Percentiles rank a stretch among this genome's conserved stretches.
Evolutionary conservation across 2,888 invertebrate species (phyloP).

Genomic region (Melolontha melolontha): DNA sequence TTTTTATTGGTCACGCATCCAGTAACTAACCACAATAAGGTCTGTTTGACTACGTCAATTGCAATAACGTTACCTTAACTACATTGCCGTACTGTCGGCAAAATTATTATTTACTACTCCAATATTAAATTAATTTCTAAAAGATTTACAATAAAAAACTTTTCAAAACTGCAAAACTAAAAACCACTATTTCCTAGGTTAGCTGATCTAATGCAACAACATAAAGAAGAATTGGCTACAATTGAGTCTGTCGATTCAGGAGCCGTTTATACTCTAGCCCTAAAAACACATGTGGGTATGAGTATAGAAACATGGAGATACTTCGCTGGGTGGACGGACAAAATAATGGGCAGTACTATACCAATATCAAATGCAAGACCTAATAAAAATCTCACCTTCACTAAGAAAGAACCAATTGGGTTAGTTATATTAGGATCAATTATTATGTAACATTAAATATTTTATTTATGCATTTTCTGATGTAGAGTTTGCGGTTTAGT

Average conservation of each 20-base stretch:
- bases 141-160: too few relatives aligned
- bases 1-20: too few relatives aligned
- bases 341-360: conserved; percentile 91
- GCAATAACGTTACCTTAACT: too few relatives aligned
- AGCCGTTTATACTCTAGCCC: conserved; percentile 94
- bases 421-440: conserved; percentile 57
- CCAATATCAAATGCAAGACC: conserved; percentile 94
- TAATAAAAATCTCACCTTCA: conserved; percentile 88
- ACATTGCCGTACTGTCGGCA: too few relatives aligned
- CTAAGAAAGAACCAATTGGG: conserved; percentile 92
- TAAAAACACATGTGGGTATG: conserved; percentile 98
- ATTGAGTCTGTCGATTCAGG: conserved; percentile 95
- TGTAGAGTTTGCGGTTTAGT: conserved; percentile 88
- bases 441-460: neutral
- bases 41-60: too few relatives aligned
- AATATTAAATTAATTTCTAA: too few relatives aligned
- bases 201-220: conserved; percentile 94
- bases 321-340: conserved; percentile 97
- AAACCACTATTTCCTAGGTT: conserved; percentile 68
- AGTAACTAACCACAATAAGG: too few relatives aligned
- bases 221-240: conserved; percentile 95
- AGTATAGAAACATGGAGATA: conserved; percentile 97
- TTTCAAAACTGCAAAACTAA: too few relatives aligned
- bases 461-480: conserved; percentile 34
- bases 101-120: too few relatives aligned